A percentile compares a stretch with the other conserved stretches of the same genome.
phyloP scores from a whole-genome alignment of 2,888 invertebrate species.

The Diaprepes abbreviatus region DNA sequence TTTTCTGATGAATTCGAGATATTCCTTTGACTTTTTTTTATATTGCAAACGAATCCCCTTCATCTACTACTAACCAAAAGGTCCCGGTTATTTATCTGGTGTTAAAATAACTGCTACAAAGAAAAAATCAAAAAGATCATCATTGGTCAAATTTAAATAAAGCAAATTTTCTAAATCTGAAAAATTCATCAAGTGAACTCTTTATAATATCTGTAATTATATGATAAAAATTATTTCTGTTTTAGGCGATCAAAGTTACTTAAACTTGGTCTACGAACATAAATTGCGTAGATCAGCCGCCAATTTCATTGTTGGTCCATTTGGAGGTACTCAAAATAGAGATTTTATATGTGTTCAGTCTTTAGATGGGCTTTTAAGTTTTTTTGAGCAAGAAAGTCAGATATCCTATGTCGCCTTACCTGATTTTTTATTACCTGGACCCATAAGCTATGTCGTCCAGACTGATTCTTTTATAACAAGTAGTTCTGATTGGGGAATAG shows the following conservation, averaged over 20 bases:
- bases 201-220: no score
- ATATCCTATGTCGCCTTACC: conserved; percentile 86
- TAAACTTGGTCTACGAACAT: conserved; percentile 85
- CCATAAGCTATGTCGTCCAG: conserved; percentile 83
- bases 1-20: no score
- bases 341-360: conserved; percentile 94
- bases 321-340: conserved; percentile 85
- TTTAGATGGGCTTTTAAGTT: conserved; percentile 88
- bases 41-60: no score
- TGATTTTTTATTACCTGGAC: conserved; percentile 86
- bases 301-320: conserved; percentile 85
- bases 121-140: no score
- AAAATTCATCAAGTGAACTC: no score
- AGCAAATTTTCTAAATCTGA: no score
- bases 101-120: no score
- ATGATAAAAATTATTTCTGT: no score
- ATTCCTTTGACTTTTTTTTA: no score
- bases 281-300: conserved; percentile 82
- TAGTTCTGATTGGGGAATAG: conserved; percentile 85
- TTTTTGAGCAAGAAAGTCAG: conserved; percentile 94
- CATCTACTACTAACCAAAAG: no score
- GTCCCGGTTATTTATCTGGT: no score
- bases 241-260: conserved; percentile 77
- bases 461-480: conserved; percentile 90
- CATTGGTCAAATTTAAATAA: no score